Conservation (phyloP, 2,888 invertebrate species). For the Phorcus lineatus region DNA sequence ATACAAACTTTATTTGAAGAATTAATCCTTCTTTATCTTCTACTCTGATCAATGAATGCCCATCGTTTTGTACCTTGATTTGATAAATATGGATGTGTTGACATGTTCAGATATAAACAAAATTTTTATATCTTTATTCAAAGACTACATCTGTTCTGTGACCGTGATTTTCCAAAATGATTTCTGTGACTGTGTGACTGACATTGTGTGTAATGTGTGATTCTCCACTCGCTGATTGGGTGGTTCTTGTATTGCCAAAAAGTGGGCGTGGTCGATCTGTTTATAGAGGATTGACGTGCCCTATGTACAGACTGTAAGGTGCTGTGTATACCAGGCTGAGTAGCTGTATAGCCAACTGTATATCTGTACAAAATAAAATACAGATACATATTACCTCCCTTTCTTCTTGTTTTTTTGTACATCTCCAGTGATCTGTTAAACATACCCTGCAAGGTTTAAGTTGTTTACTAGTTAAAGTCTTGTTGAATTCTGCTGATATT, state of each 20-base stretch:
- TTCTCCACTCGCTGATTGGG: not conserved
- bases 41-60: too few species aligned
- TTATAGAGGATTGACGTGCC: not conserved
- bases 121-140: too few species aligned
- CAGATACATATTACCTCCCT: not conserved
- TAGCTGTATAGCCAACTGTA: constrained; percentile 22
- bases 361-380: constrained; percentile 25
- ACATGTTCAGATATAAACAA: too few species aligned
- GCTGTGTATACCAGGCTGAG: constrained; percentile 6
- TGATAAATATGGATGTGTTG: too few species aligned
- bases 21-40: too few species aligned
- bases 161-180: not conserved
- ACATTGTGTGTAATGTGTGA: not conserved
- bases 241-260: constrained; percentile 8
- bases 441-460: not conserved
- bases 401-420: not conserved
- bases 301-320: constrained; percentile 8
- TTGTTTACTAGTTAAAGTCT: too few species aligned
- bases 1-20: too few species aligned
- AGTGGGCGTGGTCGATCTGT: not conserved
- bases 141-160: too few species aligned
- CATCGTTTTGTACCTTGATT: too few species aligned
- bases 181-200: not conserved
- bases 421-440: not conserved
- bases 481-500: too few species aligned